Evolutionary conservation across 2,888 invertebrate species (phyloP), one percentile per base, ranked within the genome.

Genomic region (Rhingia campestris): DNA sequence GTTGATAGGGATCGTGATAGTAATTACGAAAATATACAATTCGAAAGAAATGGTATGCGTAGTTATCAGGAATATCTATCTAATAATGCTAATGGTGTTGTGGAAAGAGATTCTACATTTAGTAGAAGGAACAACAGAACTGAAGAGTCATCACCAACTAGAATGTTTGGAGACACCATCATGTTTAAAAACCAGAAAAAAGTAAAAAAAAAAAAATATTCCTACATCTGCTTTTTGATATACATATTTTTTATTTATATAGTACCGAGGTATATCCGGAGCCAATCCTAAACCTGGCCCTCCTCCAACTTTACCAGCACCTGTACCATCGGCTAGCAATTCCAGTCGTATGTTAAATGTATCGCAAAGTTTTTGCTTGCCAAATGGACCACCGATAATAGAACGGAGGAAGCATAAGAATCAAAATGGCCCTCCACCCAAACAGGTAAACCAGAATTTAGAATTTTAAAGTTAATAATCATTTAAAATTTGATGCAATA

Each of bases 101-200:
- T 88, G 76, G 90, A 90, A 63, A 89, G 87, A 82, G 88, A 90
- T 67, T 88, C 89, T 14, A 88, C 88, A 12, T 89, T 90, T 66
- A 87, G 89, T 9, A 75, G 90, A 58, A 88, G 89, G 72, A 89
- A 89, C 56, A 89, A 89, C 66, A 89, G 90, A 59, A 87, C 89
- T 47, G 91, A 91, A 58, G 91, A 91, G 73, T 88, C 90, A 6
- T 94, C 94, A 58, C 93, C 94, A 14, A 92, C 94, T 4, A 93
- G 95, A 89, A 95, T 95, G 95, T 95, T 95, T 87, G 95, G 95
- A 37, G 95, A 95, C 88, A 95, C 95, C 2, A 90, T 93, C 74
- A 90, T 92, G 87, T 92, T 92, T 87, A 91, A 93, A 88, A 93
- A 93, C 87, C 92, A 91, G 69, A 91, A 90, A 86, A 90, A 90